Evolutionary conservation across 2,888 invertebrate species (phyloP).

Genomic region (Carterocephalus palaemon): DNA sequence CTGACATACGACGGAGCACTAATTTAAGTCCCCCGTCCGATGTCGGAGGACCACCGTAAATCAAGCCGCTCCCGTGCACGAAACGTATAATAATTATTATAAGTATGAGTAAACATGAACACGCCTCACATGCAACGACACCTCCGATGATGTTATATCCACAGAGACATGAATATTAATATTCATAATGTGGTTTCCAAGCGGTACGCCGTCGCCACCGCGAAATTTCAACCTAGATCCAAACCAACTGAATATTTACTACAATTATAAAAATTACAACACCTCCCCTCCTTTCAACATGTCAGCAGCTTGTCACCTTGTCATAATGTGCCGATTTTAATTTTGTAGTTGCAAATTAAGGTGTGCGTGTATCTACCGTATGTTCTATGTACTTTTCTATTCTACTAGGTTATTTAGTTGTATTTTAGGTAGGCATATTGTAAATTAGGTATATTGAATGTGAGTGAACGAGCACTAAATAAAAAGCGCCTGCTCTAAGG

Average conservation of each 20-base stretch:
- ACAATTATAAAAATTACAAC: constrained; percentile 9
- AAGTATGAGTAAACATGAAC: constrained; percentile 55
- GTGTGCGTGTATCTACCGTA: too few species aligned
- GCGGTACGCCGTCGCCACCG: constrained; percentile 10
- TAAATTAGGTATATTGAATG: too few species aligned
- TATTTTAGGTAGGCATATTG: too few species aligned
- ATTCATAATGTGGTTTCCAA: constrained; percentile 42
- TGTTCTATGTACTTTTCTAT: too few species aligned
- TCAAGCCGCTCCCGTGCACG: constrained; percentile 68
- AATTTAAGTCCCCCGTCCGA: constrained; percentile 66
- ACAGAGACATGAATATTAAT: constrained; percentile 59
- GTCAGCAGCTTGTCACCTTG: too few species aligned
- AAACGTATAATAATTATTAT: constrained; percentile 53
- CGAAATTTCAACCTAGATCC: constrained; percentile 8
- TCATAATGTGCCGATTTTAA: too few species aligned
- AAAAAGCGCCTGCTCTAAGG: too few species aligned
- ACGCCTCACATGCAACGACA: constrained; percentile 60
- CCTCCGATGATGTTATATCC: constrained; percentile 55
- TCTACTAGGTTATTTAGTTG: not conserved
- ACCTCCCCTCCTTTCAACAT: not conserved
- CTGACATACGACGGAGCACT: constrained; percentile 69
- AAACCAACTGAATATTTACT: constrained; percentile 4
- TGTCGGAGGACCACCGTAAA: constrained; percentile 58
- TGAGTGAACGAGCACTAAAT: too few species aligned
- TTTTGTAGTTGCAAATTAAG: too few species aligned